Percentiles rank a stretch among this genome's conserved stretches.
These are phyloP conservation scores for Halesus radiatus DNA, from an alignment of 1,140 invertebrate genomes.

Conservation along the genomic window DNA sequence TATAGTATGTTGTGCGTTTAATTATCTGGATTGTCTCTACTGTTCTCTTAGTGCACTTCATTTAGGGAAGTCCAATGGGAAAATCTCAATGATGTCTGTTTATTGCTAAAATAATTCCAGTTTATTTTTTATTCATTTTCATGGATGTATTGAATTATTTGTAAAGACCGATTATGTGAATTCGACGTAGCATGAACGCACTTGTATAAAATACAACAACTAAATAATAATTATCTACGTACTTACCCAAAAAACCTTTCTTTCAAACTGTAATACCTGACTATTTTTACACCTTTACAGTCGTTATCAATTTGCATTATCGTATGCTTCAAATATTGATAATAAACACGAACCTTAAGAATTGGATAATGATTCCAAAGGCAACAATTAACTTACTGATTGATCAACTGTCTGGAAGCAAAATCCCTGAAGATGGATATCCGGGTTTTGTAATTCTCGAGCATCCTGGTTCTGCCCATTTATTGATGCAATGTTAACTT, in stretches of 20 bases:
- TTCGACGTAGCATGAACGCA: no score
- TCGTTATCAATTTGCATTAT: not conserved
- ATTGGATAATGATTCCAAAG: no score
- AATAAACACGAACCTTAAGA: no score
- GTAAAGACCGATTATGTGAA: no score
- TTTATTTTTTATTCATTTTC: not conserved
- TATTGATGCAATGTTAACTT: no score
- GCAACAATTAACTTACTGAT: no score
- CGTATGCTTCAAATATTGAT: not conserved
- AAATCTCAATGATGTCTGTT: not conserved
- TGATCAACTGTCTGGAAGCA: no score
- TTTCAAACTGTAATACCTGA: not conserved
- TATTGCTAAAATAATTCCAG: not conserved
- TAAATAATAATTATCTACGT: not conserved
- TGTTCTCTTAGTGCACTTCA: not conserved
- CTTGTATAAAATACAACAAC: not conserved
- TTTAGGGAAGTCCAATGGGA: not conserved
- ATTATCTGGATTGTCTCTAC: not conserved
- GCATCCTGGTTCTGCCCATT: no score
- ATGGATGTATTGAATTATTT: not conserved
- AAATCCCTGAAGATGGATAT: no score
- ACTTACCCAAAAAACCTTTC: not conserved
- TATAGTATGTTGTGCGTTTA: no score
- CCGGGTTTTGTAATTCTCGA: no score
- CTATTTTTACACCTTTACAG: slow-evolving; percentile 5